Evolutionary conservation across 1,140 invertebrate species (phyloP).

Genomic region (Lucilia cuprina): DNA sequence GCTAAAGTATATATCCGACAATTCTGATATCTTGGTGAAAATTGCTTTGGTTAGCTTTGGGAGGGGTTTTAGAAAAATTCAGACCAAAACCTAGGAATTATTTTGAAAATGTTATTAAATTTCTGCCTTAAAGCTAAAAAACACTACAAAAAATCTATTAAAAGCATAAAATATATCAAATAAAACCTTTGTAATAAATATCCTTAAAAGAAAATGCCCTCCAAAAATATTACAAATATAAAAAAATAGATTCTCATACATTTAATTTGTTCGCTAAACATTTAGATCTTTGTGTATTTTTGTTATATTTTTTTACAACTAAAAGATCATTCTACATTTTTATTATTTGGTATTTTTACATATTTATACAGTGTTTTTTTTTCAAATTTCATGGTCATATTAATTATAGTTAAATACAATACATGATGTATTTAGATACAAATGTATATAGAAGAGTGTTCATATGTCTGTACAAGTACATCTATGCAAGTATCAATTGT

Average conservation of each 20-base stretch:
- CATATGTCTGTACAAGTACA: not conserved
- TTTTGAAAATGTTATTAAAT: too few relatives aligned
- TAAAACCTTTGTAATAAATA: not conserved
- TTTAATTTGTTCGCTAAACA: not conserved
- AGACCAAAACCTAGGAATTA: too few relatives aligned
- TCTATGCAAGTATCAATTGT: not conserved
- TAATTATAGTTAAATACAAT: conserved; percentile 9
- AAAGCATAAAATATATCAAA: too few relatives aligned
- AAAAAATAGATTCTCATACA: not conserved
- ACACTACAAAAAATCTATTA: too few relatives aligned
- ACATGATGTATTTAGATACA: not conserved
- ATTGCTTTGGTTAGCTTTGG: too few relatives aligned
- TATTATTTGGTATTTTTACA: not conserved
- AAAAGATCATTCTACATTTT: not conserved
- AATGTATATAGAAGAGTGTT: not conserved
- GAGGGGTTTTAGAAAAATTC: too few relatives aligned
- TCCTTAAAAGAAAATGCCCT: conserved; percentile 2
- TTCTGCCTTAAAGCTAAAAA: too few relatives aligned
- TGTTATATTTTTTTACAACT: not conserved
- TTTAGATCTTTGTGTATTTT: not conserved
- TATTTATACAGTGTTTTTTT: not conserved
- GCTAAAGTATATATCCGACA: too few relatives aligned
- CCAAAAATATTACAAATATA: not conserved
- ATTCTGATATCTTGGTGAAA: too few relatives aligned
- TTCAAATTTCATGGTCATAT: conserved; percentile 7